Evolutionary conservation across 2,797 vertebrate genomes (phyloP).

Genomic region (Myotis myotis): DNA sequence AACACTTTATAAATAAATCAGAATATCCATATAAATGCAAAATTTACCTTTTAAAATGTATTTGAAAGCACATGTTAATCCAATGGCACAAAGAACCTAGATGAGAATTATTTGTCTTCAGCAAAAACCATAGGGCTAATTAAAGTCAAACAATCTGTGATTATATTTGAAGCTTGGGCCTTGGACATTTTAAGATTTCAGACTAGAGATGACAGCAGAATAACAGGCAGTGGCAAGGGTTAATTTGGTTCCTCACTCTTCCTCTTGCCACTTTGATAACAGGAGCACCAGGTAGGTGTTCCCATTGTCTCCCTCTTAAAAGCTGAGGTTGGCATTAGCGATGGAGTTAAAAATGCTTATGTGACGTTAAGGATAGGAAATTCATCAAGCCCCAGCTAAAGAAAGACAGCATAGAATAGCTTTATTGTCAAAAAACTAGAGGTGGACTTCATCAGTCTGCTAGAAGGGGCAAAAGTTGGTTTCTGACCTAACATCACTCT

Average conservation of each 20-base stretch:
- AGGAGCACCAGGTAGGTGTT: not conserved
- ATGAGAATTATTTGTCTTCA: not conserved
- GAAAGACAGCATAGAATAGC: not conserved
- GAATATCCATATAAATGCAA: not conserved
- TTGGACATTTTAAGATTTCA: not conserved
- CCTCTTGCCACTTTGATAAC: not conserved
- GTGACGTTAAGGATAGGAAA: not conserved
- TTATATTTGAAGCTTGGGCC: not conserved
- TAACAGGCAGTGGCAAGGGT: not conserved
- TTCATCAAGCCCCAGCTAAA: not conserved
- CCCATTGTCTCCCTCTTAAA: not conserved
- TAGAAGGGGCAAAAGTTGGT: not conserved
- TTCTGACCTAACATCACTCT: not conserved
- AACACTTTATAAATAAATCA: not conserved
- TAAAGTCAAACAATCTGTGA: not conserved
- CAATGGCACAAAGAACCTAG: not conserved
- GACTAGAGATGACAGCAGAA: not conserved
- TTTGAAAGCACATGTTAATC: slow-evolving; percentile 20
- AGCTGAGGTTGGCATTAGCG: not conserved
- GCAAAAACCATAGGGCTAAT: not conserved
- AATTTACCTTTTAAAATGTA: not conserved
- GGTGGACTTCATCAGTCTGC: not conserved
- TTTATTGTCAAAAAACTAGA: not conserved
- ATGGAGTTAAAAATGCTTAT: not conserved
- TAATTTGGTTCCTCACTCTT: not conserved